A percentile compares a stretch with the other conserved stretches of the same genome.
Conservation (phyloP, 2,113 vertebrate species). For the Ophiodon elongatus region DNA sequence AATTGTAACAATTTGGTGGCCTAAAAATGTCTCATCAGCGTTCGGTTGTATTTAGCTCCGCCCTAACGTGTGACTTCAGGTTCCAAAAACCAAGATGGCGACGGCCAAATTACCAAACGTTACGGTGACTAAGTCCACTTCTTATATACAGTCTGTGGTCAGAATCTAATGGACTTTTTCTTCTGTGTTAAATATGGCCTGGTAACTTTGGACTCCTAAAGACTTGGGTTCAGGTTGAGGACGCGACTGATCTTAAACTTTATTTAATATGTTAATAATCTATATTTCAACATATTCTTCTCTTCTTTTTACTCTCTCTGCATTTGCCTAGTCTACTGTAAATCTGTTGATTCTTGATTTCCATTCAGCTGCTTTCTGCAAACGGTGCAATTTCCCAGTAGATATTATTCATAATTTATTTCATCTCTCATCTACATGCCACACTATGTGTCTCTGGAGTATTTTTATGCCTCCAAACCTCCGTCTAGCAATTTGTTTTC, state of each 20-base stretch:
- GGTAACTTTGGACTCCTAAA: background rate
- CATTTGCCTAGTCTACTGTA: background rate
- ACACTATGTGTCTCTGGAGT: constrained; percentile 28
- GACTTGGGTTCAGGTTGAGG: background rate
- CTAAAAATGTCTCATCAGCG: background rate
- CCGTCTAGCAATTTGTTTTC: constrained; percentile 31
- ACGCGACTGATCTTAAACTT: background rate
- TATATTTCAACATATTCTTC: background rate
- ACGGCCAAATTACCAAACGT: background rate
- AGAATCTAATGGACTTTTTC: background rate
- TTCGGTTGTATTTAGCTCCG: background rate
- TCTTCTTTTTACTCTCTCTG: background rate
- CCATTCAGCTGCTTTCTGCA: constrained; percentile 19
- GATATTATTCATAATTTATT: constrained; percentile 41
- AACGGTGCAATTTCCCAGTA: constrained; percentile 13
- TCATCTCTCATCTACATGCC: constrained; percentile 48
- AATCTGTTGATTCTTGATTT: constrained; percentile 30
- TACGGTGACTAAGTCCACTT: background rate
- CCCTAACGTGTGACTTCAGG: background rate
- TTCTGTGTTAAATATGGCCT: background rate
- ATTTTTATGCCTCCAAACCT: constrained; percentile 42
- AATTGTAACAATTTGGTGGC: background rate
- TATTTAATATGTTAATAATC: background rate
- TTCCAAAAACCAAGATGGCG: background rate
- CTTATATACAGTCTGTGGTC: background rate